phyloP scores from a whole-genome alignment of 2,888 invertebrate species.

The Dorcus parallelipipedus region DNA sequence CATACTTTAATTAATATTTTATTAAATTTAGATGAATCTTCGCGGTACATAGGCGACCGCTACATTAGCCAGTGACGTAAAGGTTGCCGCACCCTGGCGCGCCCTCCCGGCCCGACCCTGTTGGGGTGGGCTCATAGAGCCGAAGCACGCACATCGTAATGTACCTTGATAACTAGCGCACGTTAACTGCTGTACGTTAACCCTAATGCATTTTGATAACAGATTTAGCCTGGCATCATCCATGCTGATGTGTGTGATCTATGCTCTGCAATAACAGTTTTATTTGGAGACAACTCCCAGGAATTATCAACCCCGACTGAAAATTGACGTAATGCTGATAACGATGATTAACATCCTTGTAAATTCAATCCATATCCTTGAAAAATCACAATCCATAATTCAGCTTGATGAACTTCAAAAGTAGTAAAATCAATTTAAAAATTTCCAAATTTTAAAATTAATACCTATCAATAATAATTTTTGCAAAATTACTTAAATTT shows the following conservation, averaged over 20 bases:
- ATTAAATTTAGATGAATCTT: slow-evolving; percentile 19
- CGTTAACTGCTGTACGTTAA: slow-evolving; percentile 12
- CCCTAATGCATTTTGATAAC: slow-evolving; percentile 16
- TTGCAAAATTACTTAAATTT: too few species aligned
- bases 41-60: slow-evolving; percentile 1
- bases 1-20: slow-evolving; percentile 22
- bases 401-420: too few species aligned
- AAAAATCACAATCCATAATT: too few species aligned
- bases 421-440: too few species aligned
- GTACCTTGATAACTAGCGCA: slow-evolving; percentile 11
- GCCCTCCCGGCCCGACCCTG: neutral
- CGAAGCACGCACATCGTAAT: slow-evolving; percentile 9
- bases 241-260: neutral
- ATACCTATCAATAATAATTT: too few species aligned
- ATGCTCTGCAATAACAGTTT: neutral
- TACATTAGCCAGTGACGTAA: neutral
- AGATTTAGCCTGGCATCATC: neutral
- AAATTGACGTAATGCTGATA: too few species aligned
- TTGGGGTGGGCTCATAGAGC: neutral
- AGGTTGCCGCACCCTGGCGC: neutral
- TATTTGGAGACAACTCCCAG: neutral
- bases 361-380: too few species aligned
- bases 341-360: too few species aligned
- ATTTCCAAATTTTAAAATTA: too few species aligned
- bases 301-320: neutral